Conservation (phyloP, 2,888 invertebrate genomes). For the Rhamphomyia laevipes region DNA sequence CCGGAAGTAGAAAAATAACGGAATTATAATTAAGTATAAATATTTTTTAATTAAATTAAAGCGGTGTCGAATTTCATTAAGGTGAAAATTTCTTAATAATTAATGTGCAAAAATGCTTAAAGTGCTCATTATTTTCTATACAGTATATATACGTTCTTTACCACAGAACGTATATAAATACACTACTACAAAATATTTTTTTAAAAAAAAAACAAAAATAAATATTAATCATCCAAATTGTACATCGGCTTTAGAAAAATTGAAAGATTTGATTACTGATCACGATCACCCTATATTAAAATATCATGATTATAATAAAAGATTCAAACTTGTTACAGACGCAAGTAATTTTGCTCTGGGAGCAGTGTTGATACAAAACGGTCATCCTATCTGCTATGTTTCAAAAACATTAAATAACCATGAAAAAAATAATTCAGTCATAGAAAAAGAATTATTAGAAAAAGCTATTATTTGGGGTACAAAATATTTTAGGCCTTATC, state of each 20-base stretch:
- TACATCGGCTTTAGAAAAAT: constrained; percentile 1
- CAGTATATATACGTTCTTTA: too few relatives aligned
- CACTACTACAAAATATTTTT: constrained; percentile 2
- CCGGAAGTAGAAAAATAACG: too few relatives aligned
- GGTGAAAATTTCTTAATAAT: too few relatives aligned
- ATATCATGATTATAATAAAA: constrained; percentile 7
- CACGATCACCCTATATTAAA: not conserved
- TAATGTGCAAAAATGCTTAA: too few relatives aligned
- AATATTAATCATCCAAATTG: not conserved
- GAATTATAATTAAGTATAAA: too few relatives aligned
- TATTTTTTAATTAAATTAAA: too few relatives aligned
- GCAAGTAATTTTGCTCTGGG: constrained; percentile 7
- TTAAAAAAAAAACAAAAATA: constrained; percentile 5
- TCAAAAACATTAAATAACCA: not conserved
- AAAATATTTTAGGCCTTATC: constrained; percentile 24
- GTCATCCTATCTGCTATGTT: not conserved
- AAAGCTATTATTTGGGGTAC: too few relatives aligned
- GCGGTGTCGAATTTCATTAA: too few relatives aligned
- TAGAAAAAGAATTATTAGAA: constrained; percentile 2
- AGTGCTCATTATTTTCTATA: too few relatives aligned
- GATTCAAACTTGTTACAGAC: constrained; percentile 4
- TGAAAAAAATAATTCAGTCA: constrained; percentile 1
- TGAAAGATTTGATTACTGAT: not conserved
- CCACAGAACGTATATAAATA: too few relatives aligned
- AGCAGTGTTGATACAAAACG: constrained; percentile 1